Base-by-base conservation (phyloP, 2,113 vertebrate genomes). In the Alethe diademata region DNA sequence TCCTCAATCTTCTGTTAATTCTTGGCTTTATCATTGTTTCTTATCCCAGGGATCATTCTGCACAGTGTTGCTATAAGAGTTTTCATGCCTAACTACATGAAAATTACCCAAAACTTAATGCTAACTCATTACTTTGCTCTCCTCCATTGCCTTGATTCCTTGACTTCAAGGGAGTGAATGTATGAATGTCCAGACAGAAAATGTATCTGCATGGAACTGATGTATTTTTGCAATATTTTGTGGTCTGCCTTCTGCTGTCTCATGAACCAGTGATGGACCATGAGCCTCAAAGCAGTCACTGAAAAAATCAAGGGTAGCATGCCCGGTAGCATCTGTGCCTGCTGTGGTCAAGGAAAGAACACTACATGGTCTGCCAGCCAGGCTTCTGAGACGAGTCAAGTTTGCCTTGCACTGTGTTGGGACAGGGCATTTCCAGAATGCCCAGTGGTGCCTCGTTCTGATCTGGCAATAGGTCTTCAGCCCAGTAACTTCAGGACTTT, bases 231-330 rank as follows among this genome's bases (percentile, higher is more conserved):
- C 24, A 60, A 48, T 8, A 35, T 9, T 70, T 8, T 45, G 6
- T 33, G 12, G 64, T 42, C 42, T 36, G 58, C 4, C 24, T 73
- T 70, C 54, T 61, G 42, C 15, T 72, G 31, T 85, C n/a, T 53
- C 48, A 71, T 1, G 6, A 31, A 58, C 19, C 15, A 62, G 3
- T 1, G 6, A 15, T 48, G 45, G n/a, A 58, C 15, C 8, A 33
- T 0, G 0, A 69, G 5, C 7, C n/a, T 51, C 48, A 81, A 90
- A 86, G 74, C 2, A 1, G 3, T 19, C 3, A 2, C 47, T 60
- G 38, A 19, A 84, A 85, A 87, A 88, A 56, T 9, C 2, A 29
- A 81, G 19, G 6, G 26, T 8, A 23, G 4, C 47, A 50, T 2
- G 47, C 4, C 28, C 24, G 13, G 12, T 11, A 48, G 36, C 31